A percentile compares a stretch with the other conserved stretches of the same genome.
Evolutionary conservation across 2,113 vertebrate genomes (phyloP).

Genomic region (Lepus timidus): DNA sequence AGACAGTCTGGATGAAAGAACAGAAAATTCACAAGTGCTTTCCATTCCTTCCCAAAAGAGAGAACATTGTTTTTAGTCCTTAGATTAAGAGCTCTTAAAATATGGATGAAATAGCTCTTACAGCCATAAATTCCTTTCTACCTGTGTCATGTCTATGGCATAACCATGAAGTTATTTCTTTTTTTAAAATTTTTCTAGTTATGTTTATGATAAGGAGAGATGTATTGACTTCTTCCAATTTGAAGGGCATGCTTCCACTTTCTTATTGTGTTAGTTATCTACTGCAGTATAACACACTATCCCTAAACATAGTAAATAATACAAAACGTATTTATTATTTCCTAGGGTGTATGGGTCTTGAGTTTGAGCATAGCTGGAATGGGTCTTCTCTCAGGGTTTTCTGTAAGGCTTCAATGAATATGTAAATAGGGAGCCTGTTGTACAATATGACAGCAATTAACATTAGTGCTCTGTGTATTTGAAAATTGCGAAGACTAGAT

Average conservation of each 20-base stretch:
- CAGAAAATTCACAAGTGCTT: not conserved
- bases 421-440: not conserved
- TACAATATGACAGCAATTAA: no score
- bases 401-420: not conserved
- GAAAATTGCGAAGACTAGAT: not conserved
- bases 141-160: not conserved
- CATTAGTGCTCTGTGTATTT: not conserved
- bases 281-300: not conserved
- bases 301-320: not conserved
- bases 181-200: not conserved
- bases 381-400: not conserved
- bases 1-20: not conserved
- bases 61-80: not conserved
- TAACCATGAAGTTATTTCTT: not conserved
- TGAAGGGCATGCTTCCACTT: not conserved
- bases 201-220: not conserved
- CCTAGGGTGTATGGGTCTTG: not conserved
- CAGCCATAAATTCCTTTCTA: not conserved
- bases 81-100: not conserved
- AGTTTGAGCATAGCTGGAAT: not conserved
- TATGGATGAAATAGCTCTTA: constrained; percentile 19
- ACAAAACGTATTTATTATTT: not conserved
- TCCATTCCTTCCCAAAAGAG: not conserved
- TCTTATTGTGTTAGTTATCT: constrained; percentile 19
- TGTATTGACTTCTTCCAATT: not conserved